Evolutionary conservation across 2,113 vertebrate genomes (phyloP), one percentile per base, ranked within the genome.

Genomic region (Phalacrocorax pelagicus): DNA sequence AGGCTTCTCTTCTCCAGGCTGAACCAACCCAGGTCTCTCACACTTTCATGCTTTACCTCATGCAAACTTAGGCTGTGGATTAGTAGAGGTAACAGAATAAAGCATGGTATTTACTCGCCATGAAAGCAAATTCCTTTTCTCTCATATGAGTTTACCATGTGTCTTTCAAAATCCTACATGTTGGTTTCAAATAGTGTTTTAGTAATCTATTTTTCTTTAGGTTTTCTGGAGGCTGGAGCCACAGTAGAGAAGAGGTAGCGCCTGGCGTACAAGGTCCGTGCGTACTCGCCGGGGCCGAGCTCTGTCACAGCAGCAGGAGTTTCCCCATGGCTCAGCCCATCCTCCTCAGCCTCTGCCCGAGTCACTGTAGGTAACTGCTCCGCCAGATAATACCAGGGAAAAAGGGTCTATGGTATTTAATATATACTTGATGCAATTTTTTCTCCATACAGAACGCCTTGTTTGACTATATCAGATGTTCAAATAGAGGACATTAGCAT

Each of bases 401-500:
- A 92, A 94, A 94, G 44, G 27, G n/a, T 18, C 12, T 61, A 66
- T 71, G 62, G 84, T 83, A 61, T 73, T 38, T 88, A 86, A 86
- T 49, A 80, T 49, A 79, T 36, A 82, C 26, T 67, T 65, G 5
- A 70, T 73, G 26, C 8, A 77, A 71, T 73, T 94, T 96, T 91
- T 57, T 26, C 71, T 79, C 83, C 22, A 44, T 54, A 14, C 7
- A 5, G 36, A 90, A 67, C 74, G 38, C 23, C 26, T 90, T 95
- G 38, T 92, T 97, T 95, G 82, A 95, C 83, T 92, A 83, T 63
- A 83, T 90, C 74, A 90, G 72, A 62, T 96, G 79, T 83, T 94
- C 40, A 87, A 80, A 78, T 75, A 67, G 91, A 66, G 93, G 65
- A 84, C 77, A 97, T 97, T 95, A 98, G 61, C 83, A 89, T 93